Base-by-base conservation (phyloP, 2,797 vertebrate genomes). In the Rhabdophis nuchalis region DNA sequence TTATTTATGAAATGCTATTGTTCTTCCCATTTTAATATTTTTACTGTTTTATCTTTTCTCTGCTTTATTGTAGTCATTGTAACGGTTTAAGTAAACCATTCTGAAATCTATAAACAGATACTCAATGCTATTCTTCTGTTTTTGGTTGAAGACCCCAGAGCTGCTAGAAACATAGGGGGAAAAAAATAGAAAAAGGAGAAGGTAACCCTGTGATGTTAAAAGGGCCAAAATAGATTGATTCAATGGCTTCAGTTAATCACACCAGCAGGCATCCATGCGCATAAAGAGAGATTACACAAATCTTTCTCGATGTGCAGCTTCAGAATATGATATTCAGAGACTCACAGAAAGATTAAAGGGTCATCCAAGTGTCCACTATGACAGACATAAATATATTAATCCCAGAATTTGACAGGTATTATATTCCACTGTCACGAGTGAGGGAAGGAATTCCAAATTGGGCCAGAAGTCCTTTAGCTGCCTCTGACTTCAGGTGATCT, bases 231-330 rank as follows among this genome's bases (percentile, higher is more conserved):
- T 86, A 95, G 93, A 95, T 93, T 54, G 23, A 89, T 91, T 92
- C 50, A 4, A 52, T 41, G 77, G 85, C n/a, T 88, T 53, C n/a
- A 94, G 82, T 93, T 93, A 85, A 92, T 88, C 46, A 64, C 10
- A 8, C 54, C 12, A 68, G 6, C 4, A 64, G n/a, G 29, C 88
- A 89, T 89, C 95, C 54, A 46, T 89, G 46, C 9, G 4, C 32
- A 58, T 91, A 95, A 94, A 91, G 89, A 94, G 16, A 93, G 64
- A 94, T 95, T 91, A 91, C 10, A 36, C 72, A 95, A 92, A 18
- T 53, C 36, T 11, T 11, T 12, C 46, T 53, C 32, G 56, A 36
- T 60, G 77, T 0, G 53, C 1, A 77, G 50, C 12, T 90, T 90
- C 86, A 91, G 87, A 92, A 91, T 88, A 57, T 52, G 12, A 7